Conservation (phyloP, 1,140 invertebrate genomes). For the Camponotus floridanus region DNA sequence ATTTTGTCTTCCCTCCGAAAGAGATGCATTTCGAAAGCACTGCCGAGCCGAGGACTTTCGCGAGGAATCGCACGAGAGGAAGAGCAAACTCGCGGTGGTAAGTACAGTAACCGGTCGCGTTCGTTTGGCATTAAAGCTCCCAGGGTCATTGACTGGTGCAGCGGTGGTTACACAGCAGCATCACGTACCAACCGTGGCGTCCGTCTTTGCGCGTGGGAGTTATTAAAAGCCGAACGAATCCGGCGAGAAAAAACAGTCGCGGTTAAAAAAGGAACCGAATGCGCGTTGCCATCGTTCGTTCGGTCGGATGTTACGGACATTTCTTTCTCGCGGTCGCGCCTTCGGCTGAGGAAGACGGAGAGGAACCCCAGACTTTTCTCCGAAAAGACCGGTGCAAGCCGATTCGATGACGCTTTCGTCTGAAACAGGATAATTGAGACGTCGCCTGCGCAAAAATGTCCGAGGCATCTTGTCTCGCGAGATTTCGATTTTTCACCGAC, state of each 20-base stretch:
- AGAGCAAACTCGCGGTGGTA: conserved; percentile 35
- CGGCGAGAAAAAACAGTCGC: conserved; percentile 69
- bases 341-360: conserved; percentile 7
- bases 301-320: conserved; percentile 58
- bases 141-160: conserved; percentile 79
- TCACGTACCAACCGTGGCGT: conserved; percentile 64
- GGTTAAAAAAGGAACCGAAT: conserved; percentile 71
- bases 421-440: conserved; percentile 53
- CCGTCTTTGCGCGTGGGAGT: conserved; percentile 75
- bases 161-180: conserved; percentile 71
- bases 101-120: conserved; percentile 61
- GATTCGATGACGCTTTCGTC: conserved; percentile 14
- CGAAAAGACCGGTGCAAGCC: conserved; percentile 23
- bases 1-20: background rate
- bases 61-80: conserved; percentile 24
- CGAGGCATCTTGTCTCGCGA: background rate
- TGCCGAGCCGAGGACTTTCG: background rate
- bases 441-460: conserved; percentile 10
- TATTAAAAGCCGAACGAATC: conserved; percentile 78
- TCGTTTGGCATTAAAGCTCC: conserved; percentile 70
- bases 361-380: background rate
- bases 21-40: background rate
- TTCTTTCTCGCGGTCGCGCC: conserved; percentile 25
- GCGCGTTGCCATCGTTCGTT: conserved; percentile 61
- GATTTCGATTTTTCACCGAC: background rate